phyloP scores from a whole-genome alignment of 2,113 vertebrate genomes.

The Neotoma lepida region DNA sequence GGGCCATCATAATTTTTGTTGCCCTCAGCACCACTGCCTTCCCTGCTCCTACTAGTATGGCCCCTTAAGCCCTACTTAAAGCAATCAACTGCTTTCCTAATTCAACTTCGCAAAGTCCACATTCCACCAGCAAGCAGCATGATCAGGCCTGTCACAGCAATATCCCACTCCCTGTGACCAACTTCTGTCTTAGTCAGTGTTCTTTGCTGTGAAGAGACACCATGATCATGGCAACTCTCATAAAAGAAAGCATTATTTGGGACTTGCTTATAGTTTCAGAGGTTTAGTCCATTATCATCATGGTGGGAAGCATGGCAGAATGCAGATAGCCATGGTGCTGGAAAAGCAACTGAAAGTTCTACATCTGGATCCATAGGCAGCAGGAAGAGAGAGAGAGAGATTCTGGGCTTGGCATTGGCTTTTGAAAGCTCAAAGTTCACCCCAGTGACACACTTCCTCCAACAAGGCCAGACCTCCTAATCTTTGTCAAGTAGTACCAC shows the following conservation, averaged over 20 bases:
- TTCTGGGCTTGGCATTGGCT: background rate
- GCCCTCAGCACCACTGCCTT: no score
- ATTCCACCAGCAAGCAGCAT: background rate
- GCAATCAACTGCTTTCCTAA: no score
- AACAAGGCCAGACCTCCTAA: background rate
- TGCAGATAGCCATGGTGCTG: background rate
- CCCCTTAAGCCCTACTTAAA: no score
- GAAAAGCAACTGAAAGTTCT: background rate
- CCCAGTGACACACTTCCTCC: background rate
- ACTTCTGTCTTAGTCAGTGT: background rate
- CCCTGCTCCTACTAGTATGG: background rate
- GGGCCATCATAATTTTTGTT: no score
- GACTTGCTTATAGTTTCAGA: background rate
- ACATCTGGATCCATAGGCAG: background rate
- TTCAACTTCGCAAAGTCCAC: background rate
- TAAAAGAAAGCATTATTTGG: background rate
- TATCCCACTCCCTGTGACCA: background rate
- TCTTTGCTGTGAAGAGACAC: background rate
- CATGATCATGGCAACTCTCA: background rate
- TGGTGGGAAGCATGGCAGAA: background rate
- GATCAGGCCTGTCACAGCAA: background rate
- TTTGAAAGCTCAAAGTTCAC: background rate
- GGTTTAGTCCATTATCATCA: background rate
- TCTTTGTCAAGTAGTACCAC: background rate
- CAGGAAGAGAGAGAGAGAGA: background rate